Evolutionary conservation across 2,113 vertebrate species (phyloP).

Genomic region (Misgurnus mizolepis): DNA sequence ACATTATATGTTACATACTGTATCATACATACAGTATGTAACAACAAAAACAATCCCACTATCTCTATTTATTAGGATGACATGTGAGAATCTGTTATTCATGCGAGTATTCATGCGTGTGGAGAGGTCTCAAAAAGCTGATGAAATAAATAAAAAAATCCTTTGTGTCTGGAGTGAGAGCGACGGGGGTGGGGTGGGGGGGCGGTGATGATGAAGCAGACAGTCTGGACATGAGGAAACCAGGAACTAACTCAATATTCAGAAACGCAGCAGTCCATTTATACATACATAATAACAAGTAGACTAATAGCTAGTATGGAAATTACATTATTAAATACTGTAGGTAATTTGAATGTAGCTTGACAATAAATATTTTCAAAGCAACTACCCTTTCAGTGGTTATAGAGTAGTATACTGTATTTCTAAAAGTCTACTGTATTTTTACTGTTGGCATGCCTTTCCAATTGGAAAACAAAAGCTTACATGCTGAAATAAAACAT

Average conservation of each 20-base stretch:
- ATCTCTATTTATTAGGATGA: too few relatives aligned
- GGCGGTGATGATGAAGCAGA: neutral
- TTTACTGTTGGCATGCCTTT: too few relatives aligned
- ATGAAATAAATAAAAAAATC: constrained; percentile 21
- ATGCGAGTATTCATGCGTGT: constrained; percentile 12
- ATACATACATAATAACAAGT: too few relatives aligned
- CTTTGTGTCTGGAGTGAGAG: constrained; percentile 46
- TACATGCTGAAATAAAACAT: too few relatives aligned
- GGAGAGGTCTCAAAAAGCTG: constrained; percentile 28
- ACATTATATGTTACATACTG: too few relatives aligned
- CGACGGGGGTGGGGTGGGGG: neutral
- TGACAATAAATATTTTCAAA: neutral
- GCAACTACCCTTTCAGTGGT: too few relatives aligned
- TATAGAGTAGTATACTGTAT: too few relatives aligned
- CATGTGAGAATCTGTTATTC: neutral
- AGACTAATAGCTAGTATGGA: neutral
- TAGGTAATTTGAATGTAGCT: neutral
- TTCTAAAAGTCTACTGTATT: too few relatives aligned
- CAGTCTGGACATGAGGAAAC: constrained; percentile 21
- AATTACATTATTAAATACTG: neutral
- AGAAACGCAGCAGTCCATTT: neutral
- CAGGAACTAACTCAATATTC: neutral
- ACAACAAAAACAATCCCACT: too few relatives aligned
- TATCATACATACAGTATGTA: too few relatives aligned
- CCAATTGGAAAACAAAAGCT: too few relatives aligned